Evolutionary conservation across 2,113 vertebrate genomes (phyloP).

Genomic region (Chelonoidis abingdonii): DNA sequence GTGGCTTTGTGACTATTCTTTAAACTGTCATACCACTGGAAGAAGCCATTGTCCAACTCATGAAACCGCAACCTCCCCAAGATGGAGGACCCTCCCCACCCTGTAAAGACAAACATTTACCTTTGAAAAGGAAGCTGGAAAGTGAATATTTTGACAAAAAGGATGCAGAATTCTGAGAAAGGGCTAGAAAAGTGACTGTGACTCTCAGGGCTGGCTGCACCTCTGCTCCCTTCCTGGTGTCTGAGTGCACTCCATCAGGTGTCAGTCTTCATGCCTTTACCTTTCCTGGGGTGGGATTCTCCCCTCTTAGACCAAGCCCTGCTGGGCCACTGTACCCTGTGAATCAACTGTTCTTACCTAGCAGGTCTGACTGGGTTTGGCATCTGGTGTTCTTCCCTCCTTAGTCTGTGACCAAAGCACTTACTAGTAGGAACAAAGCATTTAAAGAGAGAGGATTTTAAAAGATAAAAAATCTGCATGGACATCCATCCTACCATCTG

Average conservation of each 20-base stretch:
- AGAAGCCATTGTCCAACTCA: constrained; percentile 45
- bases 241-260: background rate
- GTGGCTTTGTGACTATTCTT: constrained; percentile 59
- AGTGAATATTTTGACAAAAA: constrained; percentile 29
- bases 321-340: background rate
- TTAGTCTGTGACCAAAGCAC: background rate
- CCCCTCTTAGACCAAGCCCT: background rate
- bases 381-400: background rate
- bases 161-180: constrained; percentile 4
- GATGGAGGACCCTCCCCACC: background rate
- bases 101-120: background rate
- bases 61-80: constrained; percentile 28
- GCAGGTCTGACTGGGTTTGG: background rate
- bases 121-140: background rate
- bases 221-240: background rate
- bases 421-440: background rate
- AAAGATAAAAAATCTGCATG: too few relatives aligned
- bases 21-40: constrained; percentile 58
- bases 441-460: background rate
- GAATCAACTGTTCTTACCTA: background rate
- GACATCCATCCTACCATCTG: too few relatives aligned
- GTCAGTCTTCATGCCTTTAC: too few relatives aligned
- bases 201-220: background rate
- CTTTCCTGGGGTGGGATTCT: background rate
- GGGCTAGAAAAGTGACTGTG: background rate